Conservation (phyloP, 2,113 vertebrate genomes). For the Trochalopteron elliotii region DNA sequence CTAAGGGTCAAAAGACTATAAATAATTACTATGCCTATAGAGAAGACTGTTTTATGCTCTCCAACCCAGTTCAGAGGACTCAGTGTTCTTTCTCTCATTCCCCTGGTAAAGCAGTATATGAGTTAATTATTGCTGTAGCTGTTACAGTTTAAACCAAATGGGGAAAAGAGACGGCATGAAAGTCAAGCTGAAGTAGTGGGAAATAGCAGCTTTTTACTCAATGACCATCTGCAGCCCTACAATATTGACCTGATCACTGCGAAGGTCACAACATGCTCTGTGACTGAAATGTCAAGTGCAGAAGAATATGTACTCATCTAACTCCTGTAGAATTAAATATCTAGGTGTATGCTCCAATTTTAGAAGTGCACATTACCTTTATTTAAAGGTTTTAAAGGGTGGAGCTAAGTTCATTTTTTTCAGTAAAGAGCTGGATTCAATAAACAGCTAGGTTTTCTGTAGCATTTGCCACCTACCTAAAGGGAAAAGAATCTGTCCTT, state of each 20-base stretch:
- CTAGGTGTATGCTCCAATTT: neutral
- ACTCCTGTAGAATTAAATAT: neutral
- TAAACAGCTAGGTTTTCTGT: neutral
- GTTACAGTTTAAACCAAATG: neutral
- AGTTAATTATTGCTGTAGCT: constrained; percentile 4
- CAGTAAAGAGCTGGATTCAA: neutral
- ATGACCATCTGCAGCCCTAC: neutral
- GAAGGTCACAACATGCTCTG: neutral
- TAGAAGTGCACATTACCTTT: neutral
- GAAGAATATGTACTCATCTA: neutral
- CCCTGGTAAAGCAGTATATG: neutral
- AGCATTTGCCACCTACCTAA: neutral
- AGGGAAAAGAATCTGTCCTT: accelerated
- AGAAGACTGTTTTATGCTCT: neutral
- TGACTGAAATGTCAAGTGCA: neutral
- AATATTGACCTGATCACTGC: neutral
- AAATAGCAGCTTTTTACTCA: neutral
- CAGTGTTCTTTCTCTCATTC: neutral
- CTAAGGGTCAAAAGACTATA: neutral
- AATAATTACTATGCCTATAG: neutral
- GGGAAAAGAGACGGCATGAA: neutral
- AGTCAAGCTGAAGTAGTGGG: neutral
- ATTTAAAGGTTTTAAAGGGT: neutral
- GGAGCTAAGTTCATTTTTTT: neutral
- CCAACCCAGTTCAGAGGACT: neutral